Evolutionary conservation across 1,140 invertebrate genomes (phyloP).

Genomic region (Bombus affinis): DNA sequence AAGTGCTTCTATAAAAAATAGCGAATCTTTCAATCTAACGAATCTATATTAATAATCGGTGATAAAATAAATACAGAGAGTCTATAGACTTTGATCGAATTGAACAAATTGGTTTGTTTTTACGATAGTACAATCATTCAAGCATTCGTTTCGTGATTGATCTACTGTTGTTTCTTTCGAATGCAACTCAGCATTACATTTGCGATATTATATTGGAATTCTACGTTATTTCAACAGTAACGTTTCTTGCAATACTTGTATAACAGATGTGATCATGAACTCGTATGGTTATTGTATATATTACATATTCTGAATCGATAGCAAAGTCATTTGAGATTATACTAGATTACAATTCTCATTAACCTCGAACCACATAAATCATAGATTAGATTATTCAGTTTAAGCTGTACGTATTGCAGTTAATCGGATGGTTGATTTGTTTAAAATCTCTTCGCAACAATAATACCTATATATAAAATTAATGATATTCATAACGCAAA

Average conservation of each 20-base stretch:
- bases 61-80: too few relatives aligned
- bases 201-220: neutral
- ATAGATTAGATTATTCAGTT: conserved; percentile 5
- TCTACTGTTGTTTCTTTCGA: neutral
- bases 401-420: neutral
- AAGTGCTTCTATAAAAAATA: neutral
- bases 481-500: neutral
- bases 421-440: neutral
- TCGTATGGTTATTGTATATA: neutral
- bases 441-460: neutral
- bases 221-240: neutral
- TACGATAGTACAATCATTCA: neutral
- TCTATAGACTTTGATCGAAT: neutral
- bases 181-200: neutral
- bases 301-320: neutral
- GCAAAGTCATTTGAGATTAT: conserved; percentile 9
- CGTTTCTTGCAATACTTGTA: neutral
- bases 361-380: conserved; percentile 4
- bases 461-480: neutral
- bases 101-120: neutral
- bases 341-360: conserved; percentile 8
- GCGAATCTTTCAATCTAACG: neutral
- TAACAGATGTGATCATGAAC: neutral
- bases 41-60: too few relatives aligned
- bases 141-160: neutral